Evolutionary conservation across 2,113 vertebrate species (phyloP).

Genomic region (Macroglossus sobrinus): DNA sequence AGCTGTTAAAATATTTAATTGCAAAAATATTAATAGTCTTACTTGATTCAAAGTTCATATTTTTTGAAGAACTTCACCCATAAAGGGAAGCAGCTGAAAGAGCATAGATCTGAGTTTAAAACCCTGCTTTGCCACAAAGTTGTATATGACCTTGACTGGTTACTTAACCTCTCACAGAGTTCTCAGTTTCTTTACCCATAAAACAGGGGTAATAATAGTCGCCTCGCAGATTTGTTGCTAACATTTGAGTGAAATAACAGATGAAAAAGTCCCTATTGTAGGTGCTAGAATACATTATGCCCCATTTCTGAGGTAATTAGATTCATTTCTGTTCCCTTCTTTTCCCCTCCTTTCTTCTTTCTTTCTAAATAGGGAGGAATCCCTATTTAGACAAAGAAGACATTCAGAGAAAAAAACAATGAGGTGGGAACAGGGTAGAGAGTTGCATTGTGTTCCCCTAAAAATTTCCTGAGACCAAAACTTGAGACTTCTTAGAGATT

Average conservation of each 20-base stretch:
- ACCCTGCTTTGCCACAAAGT: background rate
- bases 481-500: background rate
- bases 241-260: background rate
- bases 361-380: background rate
- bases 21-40: background rate
- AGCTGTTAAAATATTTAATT: background rate
- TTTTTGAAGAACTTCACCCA: background rate
- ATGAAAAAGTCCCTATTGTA: background rate
- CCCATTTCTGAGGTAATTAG: background rate
- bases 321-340: background rate
- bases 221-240: background rate
- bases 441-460: constrained; percentile 27
- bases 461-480: background rate
- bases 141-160: background rate
- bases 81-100: background rate
- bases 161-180: background rate
- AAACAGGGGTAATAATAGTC: background rate
- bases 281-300: background rate
- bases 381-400: constrained; percentile 15
- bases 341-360: background rate
- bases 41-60: background rate
- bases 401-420: constrained; percentile 46
- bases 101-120: background rate
- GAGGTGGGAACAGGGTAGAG: constrained; percentile 11
- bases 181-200: background rate